Evolutionary conservation across 2,113 vertebrate species (phyloP).

Genomic region (Mormyrus iriodes): DNA sequence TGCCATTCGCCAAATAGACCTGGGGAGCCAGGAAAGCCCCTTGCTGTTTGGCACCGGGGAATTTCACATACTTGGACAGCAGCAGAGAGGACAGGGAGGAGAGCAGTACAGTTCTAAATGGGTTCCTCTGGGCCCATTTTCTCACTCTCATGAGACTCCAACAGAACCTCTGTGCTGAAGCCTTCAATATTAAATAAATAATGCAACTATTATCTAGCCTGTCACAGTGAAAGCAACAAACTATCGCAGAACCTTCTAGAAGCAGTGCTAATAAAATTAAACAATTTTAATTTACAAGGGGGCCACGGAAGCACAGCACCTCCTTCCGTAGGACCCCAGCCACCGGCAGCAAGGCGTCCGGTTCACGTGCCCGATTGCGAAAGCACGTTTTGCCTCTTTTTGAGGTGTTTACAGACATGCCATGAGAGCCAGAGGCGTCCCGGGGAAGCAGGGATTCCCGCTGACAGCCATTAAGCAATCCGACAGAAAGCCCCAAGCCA

Average conservation of each 20-base stretch:
- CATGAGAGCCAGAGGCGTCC: not conserved
- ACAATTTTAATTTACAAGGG: not conserved
- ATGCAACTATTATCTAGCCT: not conserved
- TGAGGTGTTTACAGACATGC: no score
- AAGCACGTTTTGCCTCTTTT: not conserved
- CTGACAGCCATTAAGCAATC: not conserved
- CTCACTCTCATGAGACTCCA: not conserved
- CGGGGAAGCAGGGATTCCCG: no score
- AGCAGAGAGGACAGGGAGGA: not conserved
- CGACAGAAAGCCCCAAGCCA: conserved; percentile 49
- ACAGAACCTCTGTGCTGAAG: not conserved
- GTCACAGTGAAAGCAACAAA: not conserved
- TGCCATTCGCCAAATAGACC: not conserved
- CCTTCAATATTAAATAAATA: not conserved
- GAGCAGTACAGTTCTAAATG: not conserved
- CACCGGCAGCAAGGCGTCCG: not conserved
- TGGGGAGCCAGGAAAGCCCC: not conserved
- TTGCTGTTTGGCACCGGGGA: not conserved
- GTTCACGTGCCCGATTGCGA: not conserved
- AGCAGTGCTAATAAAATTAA: not conserved
- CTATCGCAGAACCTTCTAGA: not conserved
- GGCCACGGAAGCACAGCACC: not conserved
- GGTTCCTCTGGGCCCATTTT: not conserved
- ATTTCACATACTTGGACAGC: not conserved
- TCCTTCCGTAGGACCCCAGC: not conserved